Conservation (phyloP, 2,888 invertebrate species). For the Lithophane ornitopus region DNA sequence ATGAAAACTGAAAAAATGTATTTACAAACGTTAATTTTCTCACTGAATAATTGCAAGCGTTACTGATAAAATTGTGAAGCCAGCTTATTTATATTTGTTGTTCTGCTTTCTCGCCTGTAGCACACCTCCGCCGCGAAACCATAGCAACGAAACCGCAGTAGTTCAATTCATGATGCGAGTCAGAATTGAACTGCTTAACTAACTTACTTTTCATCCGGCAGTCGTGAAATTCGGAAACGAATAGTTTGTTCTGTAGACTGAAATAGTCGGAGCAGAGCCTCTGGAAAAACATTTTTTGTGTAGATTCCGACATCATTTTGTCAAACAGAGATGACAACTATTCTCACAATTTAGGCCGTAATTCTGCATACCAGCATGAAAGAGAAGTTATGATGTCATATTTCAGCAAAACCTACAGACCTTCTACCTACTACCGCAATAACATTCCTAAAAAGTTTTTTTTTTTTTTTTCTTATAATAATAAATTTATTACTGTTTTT, state of each 20-base stretch:
- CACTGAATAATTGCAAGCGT: background rate
- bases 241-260: constrained; percentile 1
- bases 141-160: too few relatives aligned
- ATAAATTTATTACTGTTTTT: too few relatives aligned
- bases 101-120: too few relatives aligned
- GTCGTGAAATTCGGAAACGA: background rate
- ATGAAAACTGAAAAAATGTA: background rate
- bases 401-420: background rate
- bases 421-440: too few relatives aligned
- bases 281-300: background rate
- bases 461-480: too few relatives aligned
- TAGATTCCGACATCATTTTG: background rate
- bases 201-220: background rate
- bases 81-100: background rate
- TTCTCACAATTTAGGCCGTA: background rate
- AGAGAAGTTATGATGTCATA: background rate
- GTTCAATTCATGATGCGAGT: too few relatives aligned
- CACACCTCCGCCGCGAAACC: too few relatives aligned
- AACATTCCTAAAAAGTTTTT: too few relatives aligned
- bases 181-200: too few relatives aligned
- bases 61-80: background rate
- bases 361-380: background rate
- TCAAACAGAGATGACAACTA: background rate
- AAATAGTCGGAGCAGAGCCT: background rate
- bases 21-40: background rate